A percentile compares a stretch with the other conserved stretches of the same genome.
Evolutionary conservation across 2,888 invertebrate genomes (phyloP).

Genomic region (Oligia fasciuncula): DNA sequence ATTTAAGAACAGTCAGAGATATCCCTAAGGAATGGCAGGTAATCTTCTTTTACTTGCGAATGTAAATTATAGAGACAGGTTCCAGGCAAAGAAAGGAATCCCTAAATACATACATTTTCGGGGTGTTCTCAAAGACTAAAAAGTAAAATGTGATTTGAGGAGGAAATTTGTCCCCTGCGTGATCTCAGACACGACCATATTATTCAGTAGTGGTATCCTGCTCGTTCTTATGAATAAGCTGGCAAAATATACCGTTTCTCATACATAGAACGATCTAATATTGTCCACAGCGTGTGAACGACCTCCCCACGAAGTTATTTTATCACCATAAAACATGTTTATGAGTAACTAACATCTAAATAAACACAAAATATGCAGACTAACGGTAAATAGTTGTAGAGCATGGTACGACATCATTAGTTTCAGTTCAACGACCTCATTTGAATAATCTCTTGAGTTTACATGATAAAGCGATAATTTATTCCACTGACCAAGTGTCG

Average conservation of each 20-base stretch:
- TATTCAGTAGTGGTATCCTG: neutral
- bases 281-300: neutral
- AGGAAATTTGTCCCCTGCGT: neutral
- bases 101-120: neutral
- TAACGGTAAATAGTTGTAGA: constrained; percentile 31
- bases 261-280: neutral
- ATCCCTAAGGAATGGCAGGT: too few relatives aligned
- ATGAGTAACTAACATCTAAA: neutral
- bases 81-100: neutral
- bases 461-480: constrained; percentile 41
- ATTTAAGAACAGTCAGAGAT: neutral
- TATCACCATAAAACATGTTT: constrained; percentile 31
- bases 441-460: constrained; percentile 52
- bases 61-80: neutral
- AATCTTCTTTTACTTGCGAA: neutral
- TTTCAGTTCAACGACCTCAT: constrained; percentile 54
- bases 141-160: neutral
- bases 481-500: constrained; percentile 26
- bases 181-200: neutral
- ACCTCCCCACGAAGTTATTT: constrained; percentile 30
- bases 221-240: neutral
- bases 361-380: constrained; percentile 19
- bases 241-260: neutral
- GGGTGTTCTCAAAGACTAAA: neutral
- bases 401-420: constrained; percentile 35